These are phyloP conservation scores for Eupeodes corollae DNA, from an alignment of 1,140 invertebrate species.

Conservation along the genomic window DNA sequence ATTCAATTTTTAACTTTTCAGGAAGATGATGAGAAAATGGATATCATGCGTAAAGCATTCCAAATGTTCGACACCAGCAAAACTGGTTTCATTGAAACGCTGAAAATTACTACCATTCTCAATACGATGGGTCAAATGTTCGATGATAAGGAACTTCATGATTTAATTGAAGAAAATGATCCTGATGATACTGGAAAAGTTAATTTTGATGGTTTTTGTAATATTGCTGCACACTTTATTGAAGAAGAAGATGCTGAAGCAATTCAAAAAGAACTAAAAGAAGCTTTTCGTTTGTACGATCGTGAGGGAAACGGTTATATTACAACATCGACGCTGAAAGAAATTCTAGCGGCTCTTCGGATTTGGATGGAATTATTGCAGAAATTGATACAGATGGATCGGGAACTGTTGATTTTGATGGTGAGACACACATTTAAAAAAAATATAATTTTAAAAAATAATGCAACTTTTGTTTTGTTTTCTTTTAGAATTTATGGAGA, in stretches of 20 bases:
- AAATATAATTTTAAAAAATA: conserved; percentile 1
- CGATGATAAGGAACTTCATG: conserved; percentile 73
- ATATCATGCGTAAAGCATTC: conserved; percentile 83
- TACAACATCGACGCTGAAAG: conserved; percentile 76
- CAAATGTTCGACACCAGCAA: conserved; percentile 90
- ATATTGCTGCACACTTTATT: conserved; percentile 79
- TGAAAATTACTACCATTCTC: conserved; percentile 82
- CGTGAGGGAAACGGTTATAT: conserved; percentile 86
- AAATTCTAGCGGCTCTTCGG: conserved; percentile 76
- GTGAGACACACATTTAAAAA: conserved; percentile 37
- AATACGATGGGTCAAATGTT: conserved; percentile 89
- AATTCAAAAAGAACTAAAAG: conserved; percentile 87
- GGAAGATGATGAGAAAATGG: conserved; percentile 65
- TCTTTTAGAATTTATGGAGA: conserved; percentile 68
- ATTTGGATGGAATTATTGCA: conserved; percentile 81
- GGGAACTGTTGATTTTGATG: conserved; percentile 82
- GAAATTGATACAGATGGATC: conserved; percentile 91
- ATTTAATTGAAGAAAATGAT: conserved; percentile 74
- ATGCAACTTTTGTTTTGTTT: neutral
- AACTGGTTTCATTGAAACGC: conserved; percentile 76
- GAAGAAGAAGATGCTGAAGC: conserved; percentile 85
- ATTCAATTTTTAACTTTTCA: no score
- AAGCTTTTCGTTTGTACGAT: conserved; percentile 75
- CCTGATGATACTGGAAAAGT: conserved; percentile 78
- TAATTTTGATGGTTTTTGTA: conserved; percentile 87